Percentiles rank a stretch among this genome's conserved stretches.
These are phyloP conservation scores for Hystrix brachyura DNA, from an alignment of 2,113 vertebrate genomes.

Conservation along the genomic window DNA sequence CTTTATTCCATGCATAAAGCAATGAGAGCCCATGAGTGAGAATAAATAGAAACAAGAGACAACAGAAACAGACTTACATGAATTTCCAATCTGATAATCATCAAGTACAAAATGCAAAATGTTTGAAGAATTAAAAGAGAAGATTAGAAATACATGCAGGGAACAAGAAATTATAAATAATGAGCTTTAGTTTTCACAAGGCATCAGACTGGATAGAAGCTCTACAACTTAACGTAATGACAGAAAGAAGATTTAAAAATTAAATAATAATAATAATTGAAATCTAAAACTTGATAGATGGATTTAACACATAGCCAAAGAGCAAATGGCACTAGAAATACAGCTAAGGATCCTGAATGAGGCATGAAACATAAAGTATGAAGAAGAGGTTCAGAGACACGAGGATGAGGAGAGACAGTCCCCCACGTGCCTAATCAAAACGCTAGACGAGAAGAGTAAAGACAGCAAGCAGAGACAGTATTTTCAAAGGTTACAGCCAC, in stretches of 20 bases:
- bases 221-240: background rate
- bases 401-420: background rate
- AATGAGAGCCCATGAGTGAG: background rate
- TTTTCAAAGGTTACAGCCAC: background rate
- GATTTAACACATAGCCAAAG: background rate
- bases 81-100: conserved; percentile 3
- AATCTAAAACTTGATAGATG: background rate
- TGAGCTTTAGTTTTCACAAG: too few species aligned
- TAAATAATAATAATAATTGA: background rate
- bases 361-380: background rate
- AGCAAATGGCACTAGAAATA: background rate
- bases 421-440: background rate
- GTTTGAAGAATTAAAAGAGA: conserved; percentile 2
- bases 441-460: background rate
- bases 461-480: background rate
- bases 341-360: background rate
- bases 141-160: background rate
- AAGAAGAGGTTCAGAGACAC: background rate
- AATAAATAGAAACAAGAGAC: background rate
- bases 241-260: background rate
- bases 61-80: conserved; percentile 5
- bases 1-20: background rate
- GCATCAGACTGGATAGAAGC: background rate
- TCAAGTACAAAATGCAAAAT: background rate
- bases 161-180: conserved; percentile 13